These are phyloP conservation scores for Acronicta leporina DNA, from an alignment of 2,888 invertebrate species.

Conservation along the genomic window DNA sequence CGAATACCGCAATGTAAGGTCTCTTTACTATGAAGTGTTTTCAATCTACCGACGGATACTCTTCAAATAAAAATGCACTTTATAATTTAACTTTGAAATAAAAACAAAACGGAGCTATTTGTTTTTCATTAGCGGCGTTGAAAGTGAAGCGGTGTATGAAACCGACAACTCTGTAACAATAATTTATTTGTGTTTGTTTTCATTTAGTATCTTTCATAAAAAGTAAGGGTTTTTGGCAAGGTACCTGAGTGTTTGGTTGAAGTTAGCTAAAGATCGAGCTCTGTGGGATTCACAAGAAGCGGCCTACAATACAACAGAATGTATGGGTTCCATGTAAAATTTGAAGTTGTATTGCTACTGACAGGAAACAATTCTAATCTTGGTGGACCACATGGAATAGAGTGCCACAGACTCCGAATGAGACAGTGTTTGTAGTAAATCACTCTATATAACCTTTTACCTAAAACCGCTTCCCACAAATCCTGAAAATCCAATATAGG, in stretches of 20 bases:
- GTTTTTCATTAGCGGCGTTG: constrained; percentile 26
- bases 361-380: too few species aligned
- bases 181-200: neutral
- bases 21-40: neutral
- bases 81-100: constrained; percentile 16
- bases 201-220: constrained; percentile 1
- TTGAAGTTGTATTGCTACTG: too few species aligned
- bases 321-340: too few species aligned
- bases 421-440: constrained; percentile 33
- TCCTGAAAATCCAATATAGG: constrained; percentile 57
- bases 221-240: too few species aligned
- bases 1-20: constrained; percentile 1
- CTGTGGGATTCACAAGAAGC: neutral
- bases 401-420: neutral
- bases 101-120: constrained; percentile 28
- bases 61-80: constrained; percentile 18
- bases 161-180: constrained; percentile 16
- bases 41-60: constrained; percentile 1
- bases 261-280: too few species aligned
- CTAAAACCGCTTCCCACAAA: constrained; percentile 47
- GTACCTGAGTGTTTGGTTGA: too few species aligned
- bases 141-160: constrained; percentile 18
- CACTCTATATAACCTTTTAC: constrained; percentile 28
- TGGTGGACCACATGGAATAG: too few species aligned
- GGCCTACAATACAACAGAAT: too few species aligned